Base-by-base conservation (phyloP, 2,113 vertebrate genomes). In the Ia io region DNA sequence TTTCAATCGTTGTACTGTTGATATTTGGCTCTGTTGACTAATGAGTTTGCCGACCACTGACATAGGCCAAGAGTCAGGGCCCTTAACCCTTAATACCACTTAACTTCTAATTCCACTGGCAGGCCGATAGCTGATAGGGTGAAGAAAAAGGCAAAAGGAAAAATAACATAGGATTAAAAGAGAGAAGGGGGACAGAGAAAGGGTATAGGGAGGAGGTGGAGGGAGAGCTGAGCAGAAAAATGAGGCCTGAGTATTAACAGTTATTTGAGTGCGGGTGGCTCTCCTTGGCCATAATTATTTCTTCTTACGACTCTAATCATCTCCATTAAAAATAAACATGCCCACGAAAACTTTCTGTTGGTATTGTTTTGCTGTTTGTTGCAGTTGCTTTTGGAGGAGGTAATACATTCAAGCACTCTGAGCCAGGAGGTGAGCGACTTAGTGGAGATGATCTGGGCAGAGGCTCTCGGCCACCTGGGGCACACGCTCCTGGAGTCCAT, bases 391-490 rank as follows among this genome's bases (percentile, higher is more conserved):
- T 92, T 99, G 91, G 98, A 98, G 97, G 99, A 99, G 96, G 98
- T 98, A 82, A 97, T 98, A 77, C 97, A 98, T 93, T 98, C 98
- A 73, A 96, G 96, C 59, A 77, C 79, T 47, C 20, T 99, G 84
- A 98, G 98, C n/a, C 97, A 98, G 70, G 98, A 99, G 87, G 99
- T 99, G 86, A 98, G 95, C 4, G 56, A 95, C n/a, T 98, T 99
- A 93, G 98, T 99, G 97, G 99, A 99, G 97, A 92, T 99, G 94
- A 96, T 99, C 44, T 99, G 99, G 99, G 95, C 98, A 0, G 99
- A 99, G 97, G 98, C 99, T 40, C 93, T 99, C 2, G 99, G 99
- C 53, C 96, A 98, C 88, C 97, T 99, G 69, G n/a, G 86, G 59
- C 95, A 96, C 77, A 92, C 97, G 16, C 97, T 99, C 20, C 94